Conservation (phyloP, 2,113 vertebrate species). For the Gymnogyps californianus region DNA sequence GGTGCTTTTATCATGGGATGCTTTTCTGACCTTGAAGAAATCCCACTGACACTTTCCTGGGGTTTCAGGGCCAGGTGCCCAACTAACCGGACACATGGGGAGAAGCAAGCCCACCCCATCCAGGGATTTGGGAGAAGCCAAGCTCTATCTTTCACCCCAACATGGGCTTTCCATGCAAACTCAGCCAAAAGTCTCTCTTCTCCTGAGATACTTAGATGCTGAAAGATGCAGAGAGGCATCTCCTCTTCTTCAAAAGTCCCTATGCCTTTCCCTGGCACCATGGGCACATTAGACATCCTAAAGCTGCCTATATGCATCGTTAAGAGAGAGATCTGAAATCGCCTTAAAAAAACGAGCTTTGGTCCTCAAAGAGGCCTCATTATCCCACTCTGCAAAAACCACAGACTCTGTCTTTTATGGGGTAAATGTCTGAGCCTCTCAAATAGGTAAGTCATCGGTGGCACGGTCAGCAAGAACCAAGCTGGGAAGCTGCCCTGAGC, state of each 20-base stretch:
- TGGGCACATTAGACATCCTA: too few species aligned
- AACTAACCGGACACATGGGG: fast-evolving
- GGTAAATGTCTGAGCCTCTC: fast-evolving
- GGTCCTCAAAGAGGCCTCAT: background rate
- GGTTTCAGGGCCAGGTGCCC: background rate
- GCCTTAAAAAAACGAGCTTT: background rate
- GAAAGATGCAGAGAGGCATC: background rate
- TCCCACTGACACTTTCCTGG: background rate
- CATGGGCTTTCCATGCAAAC: background rate
- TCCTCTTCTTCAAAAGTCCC: background rate
- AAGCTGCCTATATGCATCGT: background rate
- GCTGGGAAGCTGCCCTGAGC: background rate
- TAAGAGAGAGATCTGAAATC: background rate
- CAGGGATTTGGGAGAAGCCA: background rate
- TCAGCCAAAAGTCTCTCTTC: background rate
- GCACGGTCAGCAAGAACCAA: background rate
- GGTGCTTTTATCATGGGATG: background rate
- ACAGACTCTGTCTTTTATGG: background rate
- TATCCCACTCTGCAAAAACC: background rate
- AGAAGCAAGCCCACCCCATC: background rate
- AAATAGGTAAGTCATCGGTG: background rate
- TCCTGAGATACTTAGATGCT: background rate
- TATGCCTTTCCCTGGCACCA: background rate
- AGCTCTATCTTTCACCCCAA: background rate
- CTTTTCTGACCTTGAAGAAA: background rate